These are phyloP conservation scores for Ariopsis seemanni DNA, from an alignment of 2,113 vertebrate species.

Conservation along the genomic window DNA sequence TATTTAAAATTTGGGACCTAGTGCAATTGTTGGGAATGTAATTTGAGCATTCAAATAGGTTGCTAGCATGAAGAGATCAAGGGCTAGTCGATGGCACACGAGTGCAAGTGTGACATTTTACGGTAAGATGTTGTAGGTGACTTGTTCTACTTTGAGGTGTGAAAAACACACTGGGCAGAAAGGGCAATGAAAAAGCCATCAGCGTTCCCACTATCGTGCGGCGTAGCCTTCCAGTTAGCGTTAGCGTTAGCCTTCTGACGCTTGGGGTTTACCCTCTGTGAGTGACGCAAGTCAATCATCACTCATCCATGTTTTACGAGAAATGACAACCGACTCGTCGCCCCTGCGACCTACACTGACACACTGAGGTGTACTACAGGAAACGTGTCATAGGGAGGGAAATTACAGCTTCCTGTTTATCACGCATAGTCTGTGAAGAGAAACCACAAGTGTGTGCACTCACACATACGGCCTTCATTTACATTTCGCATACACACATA, in stretches of 20 bases:
- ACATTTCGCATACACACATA: neutral
- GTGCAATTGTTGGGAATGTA: neutral
- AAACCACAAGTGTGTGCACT: slow-evolving; percentile 61
- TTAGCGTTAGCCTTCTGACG: slow-evolving; percentile 59
- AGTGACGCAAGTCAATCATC: slow-evolving; percentile 60
- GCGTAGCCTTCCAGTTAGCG: slow-evolving; percentile 56
- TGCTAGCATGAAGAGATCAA: neutral
- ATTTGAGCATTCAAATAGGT: neutral
- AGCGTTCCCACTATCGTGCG: slow-evolving; percentile 6
- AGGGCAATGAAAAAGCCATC: neutral
- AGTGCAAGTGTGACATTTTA: neutral
- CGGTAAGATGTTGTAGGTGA: slow-evolving; percentile 22
- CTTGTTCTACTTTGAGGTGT: neutral
- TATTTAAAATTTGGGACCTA: neutral
- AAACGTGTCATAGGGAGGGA: slow-evolving; percentile 79
- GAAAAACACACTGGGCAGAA: slow-evolving; percentile 1
- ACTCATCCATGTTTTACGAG: slow-evolving; percentile 24
- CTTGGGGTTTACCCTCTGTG: slow-evolving; percentile 61
- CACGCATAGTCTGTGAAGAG: slow-evolving; percentile 57
- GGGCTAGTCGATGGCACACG: neutral
- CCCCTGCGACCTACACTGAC: slow-evolving; percentile 62
- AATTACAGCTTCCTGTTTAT: slow-evolving; percentile 86
- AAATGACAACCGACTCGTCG: slow-evolving; percentile 56
- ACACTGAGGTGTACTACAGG: slow-evolving; percentile 72
- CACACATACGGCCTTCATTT: slow-evolving; percentile 7